Evolutionary conservation across 2,888 invertebrate genomes (phyloP).

Genomic region (Beris chalybata): DNA sequence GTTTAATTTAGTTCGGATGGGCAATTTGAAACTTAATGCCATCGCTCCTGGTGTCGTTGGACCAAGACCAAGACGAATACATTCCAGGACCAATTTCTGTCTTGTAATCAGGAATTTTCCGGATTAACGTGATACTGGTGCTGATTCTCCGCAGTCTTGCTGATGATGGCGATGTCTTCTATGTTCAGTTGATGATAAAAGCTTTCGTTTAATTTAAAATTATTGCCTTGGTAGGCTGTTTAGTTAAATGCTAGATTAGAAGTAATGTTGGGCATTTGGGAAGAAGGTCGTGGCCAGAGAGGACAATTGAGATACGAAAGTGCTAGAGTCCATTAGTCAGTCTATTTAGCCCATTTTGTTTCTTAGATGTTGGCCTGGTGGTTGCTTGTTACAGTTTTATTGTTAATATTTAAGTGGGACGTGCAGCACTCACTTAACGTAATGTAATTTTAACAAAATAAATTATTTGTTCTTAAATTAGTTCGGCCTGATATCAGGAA

Average conservation of each 20-base stretch:
- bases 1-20: constrained; percentile 31
- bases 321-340: too few species aligned
- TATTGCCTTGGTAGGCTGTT: constrained; percentile 22
- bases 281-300: too few species aligned
- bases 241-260: constrained; percentile 22
- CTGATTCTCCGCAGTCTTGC: not conserved
- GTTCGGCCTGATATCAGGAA: too few species aligned
- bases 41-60: not conserved
- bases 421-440: too few species aligned
- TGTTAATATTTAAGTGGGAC: too few species aligned
- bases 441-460: too few species aligned
- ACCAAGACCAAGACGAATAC: too few species aligned
- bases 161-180: constrained; percentile 16
- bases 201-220: constrained; percentile 31
- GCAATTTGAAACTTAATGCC: constrained; percentile 29
- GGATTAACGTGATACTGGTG: constrained; percentile 11
- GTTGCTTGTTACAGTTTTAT: too few species aligned
- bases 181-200: constrained; percentile 11
- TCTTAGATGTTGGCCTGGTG: too few species aligned
- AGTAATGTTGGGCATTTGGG: constrained; percentile 6
- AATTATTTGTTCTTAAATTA: too few species aligned
- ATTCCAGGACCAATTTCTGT: not conserved
- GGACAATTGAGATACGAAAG: too few species aligned
- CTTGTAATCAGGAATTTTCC: constrained; percentile 14
- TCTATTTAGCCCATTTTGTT: too few species aligned